A percentile compares a stretch with the other conserved stretches of the same genome.
These are phyloP conservation scores for Pristionchus maxplancki DNA, from an alignment of 2,888 invertebrate species.

Conservation along the genomic window DNA sequence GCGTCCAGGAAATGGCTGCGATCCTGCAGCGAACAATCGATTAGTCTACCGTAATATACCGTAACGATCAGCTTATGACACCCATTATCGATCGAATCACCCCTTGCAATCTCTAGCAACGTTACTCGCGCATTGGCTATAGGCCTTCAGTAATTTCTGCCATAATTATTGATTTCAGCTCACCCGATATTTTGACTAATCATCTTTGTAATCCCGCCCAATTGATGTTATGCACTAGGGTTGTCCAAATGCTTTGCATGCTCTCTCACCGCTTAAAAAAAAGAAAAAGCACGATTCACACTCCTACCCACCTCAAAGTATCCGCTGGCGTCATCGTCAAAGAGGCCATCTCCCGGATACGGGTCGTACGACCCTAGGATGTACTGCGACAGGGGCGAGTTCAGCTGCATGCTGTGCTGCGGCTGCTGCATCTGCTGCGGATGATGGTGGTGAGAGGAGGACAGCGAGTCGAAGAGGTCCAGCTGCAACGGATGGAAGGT, in stretches of 20 bases:
- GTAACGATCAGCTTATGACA: too few species aligned
- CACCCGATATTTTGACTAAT: too few species aligned
- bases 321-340: background rate
- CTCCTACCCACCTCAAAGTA: constrained; percentile 38
- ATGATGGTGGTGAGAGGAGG: constrained; percentile 4
- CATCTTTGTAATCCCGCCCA: too few species aligned
- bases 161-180: too few species aligned
- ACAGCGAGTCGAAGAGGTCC: constrained; percentile 26
- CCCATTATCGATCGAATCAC: too few species aligned
- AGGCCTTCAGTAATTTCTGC: too few species aligned
- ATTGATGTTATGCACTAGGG: too few species aligned
- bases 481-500: background rate
- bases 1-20: constrained; percentile 37
- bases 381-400: constrained; percentile 42
- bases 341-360: background rate
- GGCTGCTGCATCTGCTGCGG: background rate
- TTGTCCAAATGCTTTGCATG: too few species aligned
- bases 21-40: background rate
- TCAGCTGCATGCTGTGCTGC: background rate
- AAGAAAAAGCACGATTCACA: too few species aligned
- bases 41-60: background rate
- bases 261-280: too few species aligned
- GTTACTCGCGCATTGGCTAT: too few species aligned
- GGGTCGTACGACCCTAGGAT: constrained; percentile 46
- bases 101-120: too few species aligned